Percentiles rank a stretch among this genome's conserved stretches.
Evolutionary conservation across 1,140 invertebrate genomes (phyloP).

Genomic region (Eubasilissa regina): DNA sequence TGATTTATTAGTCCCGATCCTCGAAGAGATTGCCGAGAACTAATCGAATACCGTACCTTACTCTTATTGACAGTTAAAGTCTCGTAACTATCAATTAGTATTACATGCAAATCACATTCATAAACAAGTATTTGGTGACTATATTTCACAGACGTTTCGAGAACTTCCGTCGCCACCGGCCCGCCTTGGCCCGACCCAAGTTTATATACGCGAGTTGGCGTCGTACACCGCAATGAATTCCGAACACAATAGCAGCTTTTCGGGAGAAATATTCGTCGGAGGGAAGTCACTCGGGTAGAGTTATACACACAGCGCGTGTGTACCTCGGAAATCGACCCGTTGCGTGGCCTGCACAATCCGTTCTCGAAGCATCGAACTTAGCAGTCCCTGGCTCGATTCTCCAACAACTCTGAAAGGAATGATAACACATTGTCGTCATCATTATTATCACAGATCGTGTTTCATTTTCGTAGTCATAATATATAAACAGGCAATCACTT

Average conservation of each 20-base stretch:
- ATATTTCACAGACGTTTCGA: background rate
- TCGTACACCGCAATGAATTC: conserved; percentile 54
- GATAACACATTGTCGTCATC: no score
- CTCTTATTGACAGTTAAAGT: background rate
- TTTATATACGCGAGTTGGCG: conserved; percentile 16
- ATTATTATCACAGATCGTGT: no score
- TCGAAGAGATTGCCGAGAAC: no score
- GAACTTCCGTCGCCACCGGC: conserved; percentile 41
- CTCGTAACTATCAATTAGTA: no score
- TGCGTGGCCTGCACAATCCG: background rate
- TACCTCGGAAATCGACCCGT: background rate
- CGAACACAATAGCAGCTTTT: conserved; percentile 67
- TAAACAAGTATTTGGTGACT: background rate
- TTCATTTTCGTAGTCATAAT: no score
- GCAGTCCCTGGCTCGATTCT: background rate
- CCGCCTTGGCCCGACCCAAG: conserved; percentile 33
- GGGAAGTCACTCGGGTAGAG: background rate
- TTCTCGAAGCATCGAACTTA: conserved; percentile 4
- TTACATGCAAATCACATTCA: no score
- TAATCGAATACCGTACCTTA: background rate
- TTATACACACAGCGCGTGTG: background rate
- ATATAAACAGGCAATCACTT: no score
- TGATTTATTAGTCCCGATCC: no score
- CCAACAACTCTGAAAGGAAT: no score
- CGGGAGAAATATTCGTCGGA: conserved; percentile 57